phyloP scores from a whole-genome alignment of 2,113 vertebrate species.

The Anser brachyrhynchus region DNA sequence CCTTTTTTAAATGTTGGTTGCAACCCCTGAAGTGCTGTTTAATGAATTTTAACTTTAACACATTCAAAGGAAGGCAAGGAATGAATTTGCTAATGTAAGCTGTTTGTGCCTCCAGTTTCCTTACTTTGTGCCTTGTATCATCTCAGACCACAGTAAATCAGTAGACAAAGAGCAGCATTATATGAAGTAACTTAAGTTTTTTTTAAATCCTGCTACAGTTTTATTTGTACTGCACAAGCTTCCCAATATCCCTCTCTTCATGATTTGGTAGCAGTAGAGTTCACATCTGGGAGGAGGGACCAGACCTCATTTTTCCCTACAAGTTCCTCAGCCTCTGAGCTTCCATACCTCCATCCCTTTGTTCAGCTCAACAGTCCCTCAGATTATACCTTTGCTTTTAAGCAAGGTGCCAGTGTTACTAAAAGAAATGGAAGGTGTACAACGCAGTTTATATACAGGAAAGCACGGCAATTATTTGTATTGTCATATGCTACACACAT shows the following conservation, averaged over 20 bases:
- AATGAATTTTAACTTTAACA: background rate
- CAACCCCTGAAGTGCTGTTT: background rate
- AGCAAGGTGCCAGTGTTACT: background rate
- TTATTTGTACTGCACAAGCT: background rate
- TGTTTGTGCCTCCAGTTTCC: background rate
- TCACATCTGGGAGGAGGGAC: background rate
- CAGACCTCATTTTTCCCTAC: background rate
- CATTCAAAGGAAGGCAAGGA: background rate
- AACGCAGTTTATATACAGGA: background rate
- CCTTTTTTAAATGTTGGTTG: background rate
- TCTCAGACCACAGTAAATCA: background rate
- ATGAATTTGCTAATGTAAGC: background rate
- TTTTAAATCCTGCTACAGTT: background rate
- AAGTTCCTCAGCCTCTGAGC: background rate
- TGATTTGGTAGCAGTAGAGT: background rate
- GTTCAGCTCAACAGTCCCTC: background rate
- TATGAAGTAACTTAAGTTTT: background rate
- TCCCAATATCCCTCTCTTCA: background rate
- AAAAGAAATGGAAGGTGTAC: background rate
- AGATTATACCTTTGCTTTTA: background rate
- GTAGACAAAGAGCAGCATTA: background rate
- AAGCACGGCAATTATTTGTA: background rate
- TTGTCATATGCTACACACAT: accelerated
- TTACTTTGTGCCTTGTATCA: background rate
- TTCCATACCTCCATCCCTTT: background rate